These are phyloP conservation scores for Nannobrachium achirus DNA, from an alignment of 2,113 vertebrate species.

Conservation along the genomic window DNA sequence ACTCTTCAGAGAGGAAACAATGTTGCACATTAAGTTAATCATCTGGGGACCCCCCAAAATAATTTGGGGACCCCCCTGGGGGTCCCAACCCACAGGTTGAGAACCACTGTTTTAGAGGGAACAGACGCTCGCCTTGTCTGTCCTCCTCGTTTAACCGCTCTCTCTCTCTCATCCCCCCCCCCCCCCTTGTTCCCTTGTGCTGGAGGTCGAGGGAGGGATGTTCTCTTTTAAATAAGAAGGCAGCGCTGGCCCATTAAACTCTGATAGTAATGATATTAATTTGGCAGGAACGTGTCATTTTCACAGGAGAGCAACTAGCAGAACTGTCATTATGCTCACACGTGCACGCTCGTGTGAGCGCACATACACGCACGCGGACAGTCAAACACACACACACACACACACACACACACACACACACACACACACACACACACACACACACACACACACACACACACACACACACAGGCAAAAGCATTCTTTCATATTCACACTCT, in stretches of 20 bases:
- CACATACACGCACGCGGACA: constrained; percentile 19
- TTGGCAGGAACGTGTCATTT: constrained; percentile 97
- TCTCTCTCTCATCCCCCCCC: background rate
- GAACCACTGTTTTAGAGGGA: background rate
- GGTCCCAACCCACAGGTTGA: too few relatives aligned
- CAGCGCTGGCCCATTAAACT: constrained; percentile 91
- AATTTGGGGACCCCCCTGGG: too few relatives aligned
- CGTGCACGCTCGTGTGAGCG: too few relatives aligned
- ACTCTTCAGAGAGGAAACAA: too few relatives aligned
- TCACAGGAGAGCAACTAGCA: constrained; percentile 99
- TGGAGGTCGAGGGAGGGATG: constrained; percentile 78
- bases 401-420: background rate
- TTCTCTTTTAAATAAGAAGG: constrained; percentile 85
- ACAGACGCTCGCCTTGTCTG: constrained; percentile 23
- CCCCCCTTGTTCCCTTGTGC: constrained; percentile 8
- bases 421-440: constrained; percentile 29
- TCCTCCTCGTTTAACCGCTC: constrained; percentile 47
- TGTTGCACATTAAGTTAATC: too few relatives aligned
- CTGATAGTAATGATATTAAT: constrained; percentile 97
- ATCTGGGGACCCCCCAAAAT: too few relatives aligned
- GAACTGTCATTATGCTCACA: constrained; percentile 69
- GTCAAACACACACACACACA: constrained; percentile 19
- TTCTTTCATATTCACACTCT: background rate
- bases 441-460: constrained; percentile 14
- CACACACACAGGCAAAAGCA: background rate